These are phyloP conservation scores for Geotrupes spiniger DNA, from an alignment of 2,888 invertebrate genomes.

Conservation along the genomic window DNA sequence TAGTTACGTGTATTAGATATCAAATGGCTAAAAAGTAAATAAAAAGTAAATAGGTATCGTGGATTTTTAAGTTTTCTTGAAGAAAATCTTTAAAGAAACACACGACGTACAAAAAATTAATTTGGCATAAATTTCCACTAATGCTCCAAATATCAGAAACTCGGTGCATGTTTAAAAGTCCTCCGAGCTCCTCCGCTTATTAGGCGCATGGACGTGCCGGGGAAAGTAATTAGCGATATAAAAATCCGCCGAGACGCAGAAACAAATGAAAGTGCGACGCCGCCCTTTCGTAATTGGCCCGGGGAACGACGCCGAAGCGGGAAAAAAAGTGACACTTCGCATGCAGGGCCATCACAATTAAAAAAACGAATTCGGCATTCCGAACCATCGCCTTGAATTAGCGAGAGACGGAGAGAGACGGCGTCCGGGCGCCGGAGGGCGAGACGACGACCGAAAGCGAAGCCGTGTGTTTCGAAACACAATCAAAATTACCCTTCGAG, in stretches of 20 bases:
- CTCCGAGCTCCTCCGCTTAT: too few relatives aligned
- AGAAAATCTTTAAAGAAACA: too few relatives aligned
- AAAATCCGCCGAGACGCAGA: slow-evolving; percentile 51
- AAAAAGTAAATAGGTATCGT: too few relatives aligned
- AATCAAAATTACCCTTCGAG: slow-evolving; percentile 47
- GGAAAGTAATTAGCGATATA: slow-evolving; percentile 53
- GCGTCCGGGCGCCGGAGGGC: too few relatives aligned
- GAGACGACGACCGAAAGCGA: slow-evolving; percentile 8
- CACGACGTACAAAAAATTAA: too few relatives aligned
- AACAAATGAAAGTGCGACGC: slow-evolving; percentile 48
- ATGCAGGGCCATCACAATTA: slow-evolving; percentile 47
- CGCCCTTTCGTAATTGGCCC: slow-evolving; percentile 39
- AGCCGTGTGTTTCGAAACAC: slow-evolving; percentile 15
- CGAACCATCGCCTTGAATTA: slow-evolving; percentile 3
- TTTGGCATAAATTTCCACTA: too few relatives aligned
- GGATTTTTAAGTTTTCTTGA: too few relatives aligned
- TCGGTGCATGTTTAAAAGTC: too few relatives aligned
- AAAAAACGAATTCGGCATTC: slow-evolving; percentile 23
- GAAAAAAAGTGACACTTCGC: slow-evolving; percentile 47
- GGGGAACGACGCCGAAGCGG: slow-evolving; percentile 32
- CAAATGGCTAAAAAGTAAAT: too few relatives aligned
- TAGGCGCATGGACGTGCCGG: slow-evolving; percentile 33
- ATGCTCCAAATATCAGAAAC: too few relatives aligned
- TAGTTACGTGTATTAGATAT: too few relatives aligned
- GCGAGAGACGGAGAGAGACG: too few relatives aligned